Conservation (phyloP, 2,888 invertebrate genomes). For the Stenurella melanura region DNA sequence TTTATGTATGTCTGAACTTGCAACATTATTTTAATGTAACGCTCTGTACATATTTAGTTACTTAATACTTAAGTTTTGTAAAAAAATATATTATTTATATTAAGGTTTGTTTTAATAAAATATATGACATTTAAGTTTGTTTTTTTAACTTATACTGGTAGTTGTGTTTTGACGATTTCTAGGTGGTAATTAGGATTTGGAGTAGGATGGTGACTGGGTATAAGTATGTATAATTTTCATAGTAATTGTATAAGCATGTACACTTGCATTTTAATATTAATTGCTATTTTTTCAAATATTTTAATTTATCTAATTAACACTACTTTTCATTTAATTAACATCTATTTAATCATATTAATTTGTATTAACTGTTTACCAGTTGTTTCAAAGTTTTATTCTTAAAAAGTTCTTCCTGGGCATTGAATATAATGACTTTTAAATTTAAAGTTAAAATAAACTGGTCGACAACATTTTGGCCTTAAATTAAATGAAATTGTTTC, state of each 20-base stretch:
- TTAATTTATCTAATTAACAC: background rate
- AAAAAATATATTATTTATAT: conserved; percentile 37
- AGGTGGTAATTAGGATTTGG: conserved; percentile 35
- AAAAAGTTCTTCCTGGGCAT: too few species aligned
- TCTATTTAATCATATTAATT: background rate
- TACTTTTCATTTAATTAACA: background rate
- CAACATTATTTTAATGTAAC: background rate
- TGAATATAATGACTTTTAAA: too few species aligned
- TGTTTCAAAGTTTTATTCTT: too few species aligned
- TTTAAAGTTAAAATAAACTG: too few species aligned
- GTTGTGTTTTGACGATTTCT: conserved; percentile 21
- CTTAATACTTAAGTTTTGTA: conserved; percentile 34
- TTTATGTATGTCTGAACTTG: background rate
- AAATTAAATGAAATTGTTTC: too few species aligned
- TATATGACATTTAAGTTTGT: conserved; percentile 27
- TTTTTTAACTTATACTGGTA: conserved; percentile 17
- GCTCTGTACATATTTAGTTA: conserved; percentile 40
- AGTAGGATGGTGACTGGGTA: conserved; percentile 21
- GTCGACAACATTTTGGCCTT: too few species aligned
- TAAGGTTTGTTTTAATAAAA: conserved; percentile 35
- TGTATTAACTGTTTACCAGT: background rate
- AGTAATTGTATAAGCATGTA: conserved; percentile 26
- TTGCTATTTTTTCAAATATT: background rate
- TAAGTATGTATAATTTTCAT: conserved; percentile 16
- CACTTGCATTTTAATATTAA: conserved; percentile 5